Conservation (phyloP, 2,888 invertebrate species). For the Lomographa bimaculata region DNA sequence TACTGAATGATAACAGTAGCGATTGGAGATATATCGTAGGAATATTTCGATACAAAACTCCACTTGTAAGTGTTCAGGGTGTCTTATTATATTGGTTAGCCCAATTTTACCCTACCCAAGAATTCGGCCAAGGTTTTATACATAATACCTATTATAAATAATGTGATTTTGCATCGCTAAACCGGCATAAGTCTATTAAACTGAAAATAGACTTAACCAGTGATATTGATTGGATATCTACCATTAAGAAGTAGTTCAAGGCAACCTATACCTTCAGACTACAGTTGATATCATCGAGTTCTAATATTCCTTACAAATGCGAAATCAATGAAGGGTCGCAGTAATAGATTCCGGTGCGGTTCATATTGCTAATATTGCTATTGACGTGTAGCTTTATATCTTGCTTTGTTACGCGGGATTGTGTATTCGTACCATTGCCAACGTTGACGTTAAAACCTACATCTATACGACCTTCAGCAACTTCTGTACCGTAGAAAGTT, state of each 20-base stretch:
- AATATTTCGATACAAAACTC: neutral
- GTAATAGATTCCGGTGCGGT: conserved; percentile 6
- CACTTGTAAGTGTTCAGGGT: neutral
- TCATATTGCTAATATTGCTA: conserved; percentile 20
- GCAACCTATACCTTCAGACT: conserved; percentile 12
- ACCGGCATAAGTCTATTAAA: conserved; percentile 12
- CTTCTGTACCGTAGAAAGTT: conserved; percentile 69
- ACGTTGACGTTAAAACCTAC: conserved; percentile 32
- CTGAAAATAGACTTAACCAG: conserved; percentile 16
- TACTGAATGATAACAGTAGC: conserved; percentile 23
- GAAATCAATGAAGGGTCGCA: conserved; percentile 13
- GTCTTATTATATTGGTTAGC: too few relatives aligned
- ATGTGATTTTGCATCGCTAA: conserved; percentile 5
- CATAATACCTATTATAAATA: too few relatives aligned
- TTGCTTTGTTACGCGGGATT: conserved; percentile 15
- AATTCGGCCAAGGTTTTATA: conserved; percentile 10
- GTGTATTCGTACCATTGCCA: conserved; percentile 14
- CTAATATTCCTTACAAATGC: conserved; percentile 20
- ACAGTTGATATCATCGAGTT: conserved; percentile 18
- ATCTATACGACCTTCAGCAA: conserved; percentile 58
- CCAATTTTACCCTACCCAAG: too few relatives aligned
- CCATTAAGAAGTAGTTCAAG: conserved; percentile 30
- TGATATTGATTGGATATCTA: conserved; percentile 21
- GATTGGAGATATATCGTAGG: conserved; percentile 11
- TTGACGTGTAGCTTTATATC: conserved; percentile 18